Evolutionary conservation across 2,888 invertebrate genomes (phyloP), one percentile per base, ranked within the genome.

Genomic region (Pyralis farinalis): DNA sequence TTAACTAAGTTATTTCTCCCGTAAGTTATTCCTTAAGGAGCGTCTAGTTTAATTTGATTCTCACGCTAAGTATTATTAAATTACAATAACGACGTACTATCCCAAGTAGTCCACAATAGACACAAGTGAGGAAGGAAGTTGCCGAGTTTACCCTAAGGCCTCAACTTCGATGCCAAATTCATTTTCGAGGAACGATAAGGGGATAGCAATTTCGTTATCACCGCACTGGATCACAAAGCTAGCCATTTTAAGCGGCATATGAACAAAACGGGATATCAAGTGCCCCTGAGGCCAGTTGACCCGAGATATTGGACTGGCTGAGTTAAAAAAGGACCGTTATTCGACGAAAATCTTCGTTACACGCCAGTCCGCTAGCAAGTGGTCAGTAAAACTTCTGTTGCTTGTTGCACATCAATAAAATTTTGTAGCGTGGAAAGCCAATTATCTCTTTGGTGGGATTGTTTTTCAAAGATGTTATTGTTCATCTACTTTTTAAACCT

Each of bases 201-300:
- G 55, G 64, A 63, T 63, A 63, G 63, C 68, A 72, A 78, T 78
- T 72, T 61, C 53, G 67, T 70, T 80, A 77, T 81, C 69, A 46
- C 32, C 16, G 42, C 55, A 50, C 56, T 52, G 55, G 55, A 71
- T 75, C 76, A 72, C 71, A 70, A 72, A 69, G 71, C 71, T 65
- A 65, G 66, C 65, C 66, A 68, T 74, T 81, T 78, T 78, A 74
- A 75, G 72, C 67, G 64, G 64, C 64, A 69, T 72, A 72, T 69
- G 66, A 73, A 73, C 68, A 72, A 73, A 74, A 71, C 67, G 64
- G 67, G 65, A 68, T 68, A 71, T 69, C 62, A 57, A 56, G 61
- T 51, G 60, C 67, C 71, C 74, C 67, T 45, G 69, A 66, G 71
- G 74, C 56, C 63, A 57, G 54, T 59, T 61, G 73, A 78, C 73